phyloP scores from a whole-genome alignment of 2,113 vertebrate species.

The Orthonyx spaldingii region DNA sequence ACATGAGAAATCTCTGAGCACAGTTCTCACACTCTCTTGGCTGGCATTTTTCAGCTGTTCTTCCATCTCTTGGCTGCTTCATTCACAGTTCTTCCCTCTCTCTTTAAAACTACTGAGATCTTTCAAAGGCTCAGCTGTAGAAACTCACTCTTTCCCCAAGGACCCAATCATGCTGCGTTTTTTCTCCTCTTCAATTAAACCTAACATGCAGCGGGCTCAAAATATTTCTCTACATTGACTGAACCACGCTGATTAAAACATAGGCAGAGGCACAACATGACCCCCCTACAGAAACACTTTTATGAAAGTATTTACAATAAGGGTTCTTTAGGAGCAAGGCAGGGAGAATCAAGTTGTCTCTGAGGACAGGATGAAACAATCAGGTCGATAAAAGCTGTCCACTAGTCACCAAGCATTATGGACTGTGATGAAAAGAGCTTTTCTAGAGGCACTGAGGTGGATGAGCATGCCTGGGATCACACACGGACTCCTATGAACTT shows the following conservation, averaged over 20 bases:
- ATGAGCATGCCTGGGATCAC: background rate
- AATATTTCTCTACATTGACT: background rate
- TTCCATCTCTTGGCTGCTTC: background rate
- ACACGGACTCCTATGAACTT: background rate
- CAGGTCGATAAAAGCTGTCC: background rate
- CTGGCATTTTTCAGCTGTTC: background rate
- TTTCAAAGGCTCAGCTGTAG: background rate
- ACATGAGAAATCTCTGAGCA: background rate
- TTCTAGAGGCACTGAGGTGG: background rate
- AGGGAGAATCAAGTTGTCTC: background rate
- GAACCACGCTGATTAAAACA: background rate
- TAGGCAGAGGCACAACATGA: background rate
- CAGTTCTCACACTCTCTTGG: background rate
- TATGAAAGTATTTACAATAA: background rate
- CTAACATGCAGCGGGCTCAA: background rate
- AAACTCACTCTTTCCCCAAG: background rate
- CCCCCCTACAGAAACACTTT: background rate
- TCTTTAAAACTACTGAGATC: background rate
- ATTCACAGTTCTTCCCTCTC: background rate
- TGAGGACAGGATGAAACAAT: background rate
- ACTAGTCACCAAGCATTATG: background rate
- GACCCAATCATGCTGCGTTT: background rate
- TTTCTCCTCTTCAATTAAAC: conserved; percentile 3
- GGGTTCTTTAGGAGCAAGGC: background rate
- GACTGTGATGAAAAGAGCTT: background rate